Evolutionary conservation across 2,888 invertebrate species (phyloP), one percentile per base, ranked within the genome.

Genomic region (Blomia tropicalis): DNA sequence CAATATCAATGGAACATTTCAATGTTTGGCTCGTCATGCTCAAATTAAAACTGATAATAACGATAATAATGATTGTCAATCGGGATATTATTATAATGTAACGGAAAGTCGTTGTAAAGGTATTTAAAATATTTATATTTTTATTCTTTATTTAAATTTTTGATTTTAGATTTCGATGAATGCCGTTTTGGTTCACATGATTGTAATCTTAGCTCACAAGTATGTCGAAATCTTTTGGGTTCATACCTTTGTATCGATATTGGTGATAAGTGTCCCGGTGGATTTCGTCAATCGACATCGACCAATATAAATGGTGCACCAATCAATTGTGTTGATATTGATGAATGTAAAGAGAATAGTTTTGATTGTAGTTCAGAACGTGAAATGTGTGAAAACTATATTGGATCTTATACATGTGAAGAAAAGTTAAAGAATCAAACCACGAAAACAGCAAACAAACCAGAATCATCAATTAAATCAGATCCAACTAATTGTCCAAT

Each of bases 371-470:
- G 71, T 1, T 66, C 79, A 0, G 82, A 84, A 66, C 82, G 85
- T 66, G 81, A 84, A 68, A 71, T 75, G 27, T 82, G 82, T 66
- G 72, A 77, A 36, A 82, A 82, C 69, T 75, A 75, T 27, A 73
- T 76, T 44, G 82, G 81, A 44, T 76, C 76, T 56, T 81, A 76
- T 68, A 71, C 73, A 31, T 82, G 81, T 66, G 70, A 70, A 43
- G 66, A 70, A 22, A 56, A 3, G n/a, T 3, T 31, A 3, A 27
- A 11, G 1, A 31, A 11, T 19, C n/a, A 11, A 14, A 29, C 41
- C 5, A 17, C 58, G 1, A 31, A 44, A 27, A 77, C 68, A 77
- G 76, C 66, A 76, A 76, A 64, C 64, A 64, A 54, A 70, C 70
- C 64, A 72, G 71, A 25, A 70, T 56, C 7, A 62, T 67, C 59